Conservation (phyloP, 2,797 vertebrate species). For the Nyctibius grandis region DNA sequence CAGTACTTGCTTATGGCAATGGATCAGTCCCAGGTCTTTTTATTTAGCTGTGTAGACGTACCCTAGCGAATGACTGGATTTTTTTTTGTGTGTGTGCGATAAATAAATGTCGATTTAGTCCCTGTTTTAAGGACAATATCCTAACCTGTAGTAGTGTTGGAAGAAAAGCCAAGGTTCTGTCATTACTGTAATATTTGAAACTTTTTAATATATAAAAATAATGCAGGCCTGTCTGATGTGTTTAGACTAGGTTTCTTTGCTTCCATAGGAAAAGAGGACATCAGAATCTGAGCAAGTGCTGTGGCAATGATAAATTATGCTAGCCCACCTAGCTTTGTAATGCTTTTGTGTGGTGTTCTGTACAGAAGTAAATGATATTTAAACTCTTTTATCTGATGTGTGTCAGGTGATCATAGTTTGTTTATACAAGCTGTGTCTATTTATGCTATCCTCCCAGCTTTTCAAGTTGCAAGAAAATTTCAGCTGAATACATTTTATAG, state of each 20-base stretch:
- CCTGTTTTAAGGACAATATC: neutral
- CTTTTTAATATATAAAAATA: neutral
- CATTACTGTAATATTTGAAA: neutral
- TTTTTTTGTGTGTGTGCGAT: neutral
- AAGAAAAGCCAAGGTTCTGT: neutral
- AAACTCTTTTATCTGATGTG: neutral
- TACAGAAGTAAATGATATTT: neutral
- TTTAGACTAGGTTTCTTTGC: neutral
- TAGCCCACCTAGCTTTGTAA: neutral
- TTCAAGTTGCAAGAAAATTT: neutral
- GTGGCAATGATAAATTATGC: neutral
- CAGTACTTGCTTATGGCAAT: neutral
- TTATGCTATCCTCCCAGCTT: neutral
- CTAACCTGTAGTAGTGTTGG: neutral
- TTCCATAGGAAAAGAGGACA: neutral
- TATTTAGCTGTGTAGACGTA: neutral
- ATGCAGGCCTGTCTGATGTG: neutral
- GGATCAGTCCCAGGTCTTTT: neutral
- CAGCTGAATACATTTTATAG: neutral
- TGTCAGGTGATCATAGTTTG: neutral
- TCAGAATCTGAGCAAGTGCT: neutral
- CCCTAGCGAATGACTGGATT: neutral
- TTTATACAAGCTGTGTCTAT: neutral
- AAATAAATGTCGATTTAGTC: neutral
- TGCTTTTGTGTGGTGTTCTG: neutral